phyloP scores from a whole-genome alignment of 2,797 vertebrate genomes.

The Oryzias sinensis region DNA sequence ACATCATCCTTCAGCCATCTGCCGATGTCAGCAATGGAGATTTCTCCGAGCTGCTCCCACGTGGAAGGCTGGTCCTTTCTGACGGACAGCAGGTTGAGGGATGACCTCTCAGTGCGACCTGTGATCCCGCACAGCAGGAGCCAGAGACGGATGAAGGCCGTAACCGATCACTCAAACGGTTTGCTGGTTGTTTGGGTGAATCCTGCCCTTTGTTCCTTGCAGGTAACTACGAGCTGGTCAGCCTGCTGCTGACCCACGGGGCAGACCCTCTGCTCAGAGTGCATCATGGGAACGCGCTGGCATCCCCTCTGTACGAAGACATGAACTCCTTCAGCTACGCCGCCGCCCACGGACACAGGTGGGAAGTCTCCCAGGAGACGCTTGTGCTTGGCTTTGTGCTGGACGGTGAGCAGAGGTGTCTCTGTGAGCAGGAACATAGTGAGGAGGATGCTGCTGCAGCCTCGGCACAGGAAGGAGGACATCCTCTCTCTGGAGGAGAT shows the following conservation, averaged over 20 bases:
- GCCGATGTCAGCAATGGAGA: too few relatives aligned
- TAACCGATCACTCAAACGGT: too few relatives aligned
- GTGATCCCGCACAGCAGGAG: too few relatives aligned
- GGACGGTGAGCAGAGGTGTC: accelerated
- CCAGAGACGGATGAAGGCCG: too few relatives aligned
- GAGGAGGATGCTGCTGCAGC: slow-evolving; percentile 87
- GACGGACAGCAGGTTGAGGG: too few relatives aligned
- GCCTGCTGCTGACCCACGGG: slow-evolving; percentile 83
- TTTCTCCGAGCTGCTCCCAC: too few relatives aligned
- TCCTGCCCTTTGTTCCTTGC: background rate
- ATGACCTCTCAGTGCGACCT: too few relatives aligned
- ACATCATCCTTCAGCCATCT: too few relatives aligned
- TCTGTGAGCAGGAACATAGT: slow-evolving; percentile 83
- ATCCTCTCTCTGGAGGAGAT: slow-evolving; percentile 95
- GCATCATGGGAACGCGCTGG: slow-evolving; percentile 83
- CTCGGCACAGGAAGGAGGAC: slow-evolving; percentile 82
- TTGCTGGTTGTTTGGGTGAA: too few relatives aligned
- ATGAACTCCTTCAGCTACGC: slow-evolving; percentile 97
- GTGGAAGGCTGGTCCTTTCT: too few relatives aligned
- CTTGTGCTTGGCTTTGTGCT: background rate
- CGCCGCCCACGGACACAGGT: slow-evolving; percentile 94
- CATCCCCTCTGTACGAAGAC: slow-evolving; percentile 86
- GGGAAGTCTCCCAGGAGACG: background rate
- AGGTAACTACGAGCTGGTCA: slow-evolving; percentile 93
- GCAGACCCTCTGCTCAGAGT: slow-evolving; percentile 89